Evolutionary conservation across 2,888 invertebrate genomes (phyloP).

Genomic region (Rhorus exstirpatorius): DNA sequence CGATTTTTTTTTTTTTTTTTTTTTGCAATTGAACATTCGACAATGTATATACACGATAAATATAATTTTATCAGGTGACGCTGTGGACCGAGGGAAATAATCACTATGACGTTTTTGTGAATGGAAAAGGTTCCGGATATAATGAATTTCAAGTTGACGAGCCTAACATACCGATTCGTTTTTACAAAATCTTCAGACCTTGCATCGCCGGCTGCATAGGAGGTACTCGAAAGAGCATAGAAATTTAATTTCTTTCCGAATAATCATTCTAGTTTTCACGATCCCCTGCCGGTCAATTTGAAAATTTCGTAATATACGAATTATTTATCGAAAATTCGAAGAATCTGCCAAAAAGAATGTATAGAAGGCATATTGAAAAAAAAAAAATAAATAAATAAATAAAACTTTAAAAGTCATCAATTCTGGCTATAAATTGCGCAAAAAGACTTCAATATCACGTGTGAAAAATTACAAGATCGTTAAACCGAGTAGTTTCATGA

Average conservation of each 20-base stretch:
- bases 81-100: conserved; percentile 74
- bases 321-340: too few species aligned
- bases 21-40: not conserved
- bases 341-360: not conserved
- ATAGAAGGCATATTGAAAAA: too few species aligned
- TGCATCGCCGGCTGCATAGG: conserved; percentile 74
- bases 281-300: too few species aligned
- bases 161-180: conserved; percentile 67
- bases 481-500: too few species aligned
- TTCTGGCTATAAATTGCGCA: too few species aligned
- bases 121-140: not conserved
- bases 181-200: conserved; percentile 75
- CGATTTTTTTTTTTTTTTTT: too few species aligned
- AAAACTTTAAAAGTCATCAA: too few species aligned
- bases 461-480: too few species aligned
- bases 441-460: too few species aligned
- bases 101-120: conserved; percentile 47
- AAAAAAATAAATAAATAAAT: too few species aligned
- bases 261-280: not conserved
- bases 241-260: not conserved
- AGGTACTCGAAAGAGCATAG: conserved; percentile 71
- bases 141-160: conserved; percentile 35
- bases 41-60: conserved; percentile 3
- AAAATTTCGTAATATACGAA: too few species aligned
- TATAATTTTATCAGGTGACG: conserved; percentile 70